Evolutionary conservation across 2,888 invertebrate genomes (phyloP), one percentile per base, ranked within the genome.

Genomic region (Gisinianus flammeolus): DNA sequence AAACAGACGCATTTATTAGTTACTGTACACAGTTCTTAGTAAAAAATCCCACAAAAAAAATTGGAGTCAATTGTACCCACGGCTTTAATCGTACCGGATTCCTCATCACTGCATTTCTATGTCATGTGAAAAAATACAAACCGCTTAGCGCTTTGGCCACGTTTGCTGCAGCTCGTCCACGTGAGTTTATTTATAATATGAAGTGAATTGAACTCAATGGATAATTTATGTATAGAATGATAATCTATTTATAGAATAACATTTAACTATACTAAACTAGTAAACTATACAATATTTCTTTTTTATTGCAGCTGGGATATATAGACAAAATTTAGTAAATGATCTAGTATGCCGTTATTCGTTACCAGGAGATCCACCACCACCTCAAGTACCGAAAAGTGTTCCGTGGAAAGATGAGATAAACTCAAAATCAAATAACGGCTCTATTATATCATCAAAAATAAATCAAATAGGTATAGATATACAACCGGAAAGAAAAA

Each of bases 31-130:
- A 90, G 81, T 98, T 95, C 86, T 92, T 95, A 44, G 88, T 90
- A 28, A 91, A 93, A 81, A 90, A 94, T 85, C 97, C 97, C 0
- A 87, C 93, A 78, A 92, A 95, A 85, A 87, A 90, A 69, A 91
- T 94, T 83, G 94, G 92, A 89, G 92, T 98, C 8, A 97, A 97
- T 87, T 98, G 97, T 86, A 98, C 99, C 0, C 99, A 99, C 88
- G 99, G 99, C 0, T 99, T 98, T 87, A 99, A 99, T 87, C 90
- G 99, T 84, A 98, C 98, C 6, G 99, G 99, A 0, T 99, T 98
- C 86, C 89, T 99, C 8, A 93, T 99, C 71, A 91, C 93, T 31
- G 93, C 96, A 0, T 99, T 94, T 87, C 90, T 99, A 87, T 94
- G 97, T 4, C 93, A 95, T 86, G 91, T 91, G 80, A 89, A 93